A percentile compares a stretch with the other conserved stretches of the same genome.
Conservation (phyloP, 2,888 invertebrate genomes). For the Electrophaes corylata region DNA sequence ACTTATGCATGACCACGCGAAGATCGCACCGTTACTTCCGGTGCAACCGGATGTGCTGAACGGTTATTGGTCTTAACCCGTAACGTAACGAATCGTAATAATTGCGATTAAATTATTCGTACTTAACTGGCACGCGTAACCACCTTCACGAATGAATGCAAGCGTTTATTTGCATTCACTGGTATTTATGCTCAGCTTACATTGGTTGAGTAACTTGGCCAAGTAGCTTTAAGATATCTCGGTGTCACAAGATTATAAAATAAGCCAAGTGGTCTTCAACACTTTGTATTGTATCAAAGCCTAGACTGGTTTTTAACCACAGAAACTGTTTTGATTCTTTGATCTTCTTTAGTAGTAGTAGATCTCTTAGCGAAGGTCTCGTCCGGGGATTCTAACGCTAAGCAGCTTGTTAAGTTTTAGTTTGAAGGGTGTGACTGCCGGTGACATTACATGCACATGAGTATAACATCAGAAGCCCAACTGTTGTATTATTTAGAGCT, state of each 20-base stretch:
- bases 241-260: neutral
- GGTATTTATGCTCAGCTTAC: slow-evolving; percentile 3
- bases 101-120: slow-evolving; percentile 22
- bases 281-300: neutral
- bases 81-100: slow-evolving; percentile 28
- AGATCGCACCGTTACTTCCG: slow-evolving; percentile 69
- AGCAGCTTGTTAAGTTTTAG: no score
- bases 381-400: no score
- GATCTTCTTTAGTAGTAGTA: no score
- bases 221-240: neutral
- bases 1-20: slow-evolving; percentile 58
- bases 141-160: slow-evolving; percentile 18
- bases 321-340: no score
- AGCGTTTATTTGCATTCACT: slow-evolving; percentile 8
- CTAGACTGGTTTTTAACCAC: no score
- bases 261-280: neutral
- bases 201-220: slow-evolving; percentile 2
- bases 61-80: slow-evolving; percentile 39
- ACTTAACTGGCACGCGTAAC: slow-evolving; percentile 26
- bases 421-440: no score
- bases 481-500: no score
- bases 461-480: no score
- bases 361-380: no score
- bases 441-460: no score
- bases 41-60: slow-evolving; percentile 53